Percentiles rank a stretch among this genome's conserved stretches.
phyloP scores from a whole-genome alignment of 2,797 vertebrate genomes.

The Ambastaia sidthimunki region DNA sequence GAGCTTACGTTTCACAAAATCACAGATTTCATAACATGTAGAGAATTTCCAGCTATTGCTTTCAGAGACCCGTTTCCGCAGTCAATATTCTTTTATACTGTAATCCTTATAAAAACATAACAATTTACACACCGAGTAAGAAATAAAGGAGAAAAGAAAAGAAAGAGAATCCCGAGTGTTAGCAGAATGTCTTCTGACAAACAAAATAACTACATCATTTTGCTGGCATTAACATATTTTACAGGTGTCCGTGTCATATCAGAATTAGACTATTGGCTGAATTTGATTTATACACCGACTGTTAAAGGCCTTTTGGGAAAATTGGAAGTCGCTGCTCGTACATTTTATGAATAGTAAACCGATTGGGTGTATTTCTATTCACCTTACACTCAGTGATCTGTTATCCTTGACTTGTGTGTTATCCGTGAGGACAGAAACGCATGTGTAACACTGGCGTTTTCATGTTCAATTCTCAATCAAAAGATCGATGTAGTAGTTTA shows the following conservation, averaged over 20 bases:
- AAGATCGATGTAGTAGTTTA: slow-evolving; percentile 53
- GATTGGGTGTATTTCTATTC: slow-evolving; percentile 59
- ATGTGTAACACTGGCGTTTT: slow-evolving; percentile 75
- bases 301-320: slow-evolving; percentile 28
- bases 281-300: slow-evolving; percentile 50
- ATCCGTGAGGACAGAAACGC: slow-evolving; percentile 73
- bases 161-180: slow-evolving; percentile 72
- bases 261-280: slow-evolving; percentile 14
- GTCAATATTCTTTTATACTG: slow-evolving; percentile 72
- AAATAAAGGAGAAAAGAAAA: slow-evolving; percentile 69
- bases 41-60: slow-evolving; percentile 70
- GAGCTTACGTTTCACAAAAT: slow-evolving; percentile 80
- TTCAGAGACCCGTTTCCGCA: slow-evolving; percentile 73
- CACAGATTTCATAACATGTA: slow-evolving; percentile 53
- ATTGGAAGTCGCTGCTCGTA: slow-evolving; percentile 24
- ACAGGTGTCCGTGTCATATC: slow-evolving; percentile 87
- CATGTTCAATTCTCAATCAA: slow-evolving; percentile 57
- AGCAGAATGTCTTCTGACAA: slow-evolving; percentile 86
- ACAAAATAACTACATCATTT: slow-evolving; percentile 94
- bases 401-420: slow-evolving; percentile 67
- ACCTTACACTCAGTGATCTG: slow-evolving; percentile 60
- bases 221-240: slow-evolving; percentile 95
- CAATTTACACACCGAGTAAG: slow-evolving; percentile 82
- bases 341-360: slow-evolving; percentile 56
- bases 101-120: slow-evolving; percentile 84